These are phyloP conservation scores for Remorina albescens DNA, from an alignment of 2,797 vertebrate genomes.

Conservation along the genomic window DNA sequence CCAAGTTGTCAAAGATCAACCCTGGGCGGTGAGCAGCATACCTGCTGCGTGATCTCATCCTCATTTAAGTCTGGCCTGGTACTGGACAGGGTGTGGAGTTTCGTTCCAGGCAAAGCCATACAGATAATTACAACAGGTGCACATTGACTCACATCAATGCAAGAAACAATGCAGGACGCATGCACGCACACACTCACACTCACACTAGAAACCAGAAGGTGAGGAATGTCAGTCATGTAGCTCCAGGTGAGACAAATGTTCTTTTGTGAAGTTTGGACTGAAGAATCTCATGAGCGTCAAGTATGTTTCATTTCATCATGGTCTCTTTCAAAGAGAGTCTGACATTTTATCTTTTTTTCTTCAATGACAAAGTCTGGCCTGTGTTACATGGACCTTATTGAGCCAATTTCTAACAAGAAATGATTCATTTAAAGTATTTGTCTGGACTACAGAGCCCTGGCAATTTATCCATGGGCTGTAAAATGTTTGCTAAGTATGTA, in stretches of 20 bases:
- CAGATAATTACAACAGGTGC: constrained; percentile 10
- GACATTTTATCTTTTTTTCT: background rate
- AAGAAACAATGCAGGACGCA: constrained; percentile 2
- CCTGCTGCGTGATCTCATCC: constrained; percentile 45
- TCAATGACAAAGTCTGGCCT: background rate
- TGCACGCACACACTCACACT: background rate
- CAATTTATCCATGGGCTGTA: background rate
- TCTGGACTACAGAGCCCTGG: background rate
- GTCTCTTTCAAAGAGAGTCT: constrained; percentile 7
- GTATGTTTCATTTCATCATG: background rate
- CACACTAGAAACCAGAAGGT: constrained; percentile 2
- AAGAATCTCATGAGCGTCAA: constrained; percentile 15
- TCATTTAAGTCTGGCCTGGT: constrained; percentile 14
- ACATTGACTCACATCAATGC: background rate
- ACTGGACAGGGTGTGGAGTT: constrained; percentile 59
- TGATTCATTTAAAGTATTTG: background rate
- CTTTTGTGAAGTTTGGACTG: constrained; percentile 25
- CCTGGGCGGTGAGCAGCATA: constrained; percentile 7
- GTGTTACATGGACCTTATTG: background rate
- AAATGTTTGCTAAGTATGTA: background rate
- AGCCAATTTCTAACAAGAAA: background rate
- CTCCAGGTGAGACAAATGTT: constrained; percentile 45
- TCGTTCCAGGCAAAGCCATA: constrained; percentile 44
- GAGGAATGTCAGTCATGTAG: constrained; percentile 24
- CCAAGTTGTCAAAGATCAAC: constrained; percentile 11